A percentile compares a stretch with the other conserved stretches of the same genome.
Conservation (phyloP, 2,888 invertebrate genomes). For the Cosmopolites sordidus region DNA sequence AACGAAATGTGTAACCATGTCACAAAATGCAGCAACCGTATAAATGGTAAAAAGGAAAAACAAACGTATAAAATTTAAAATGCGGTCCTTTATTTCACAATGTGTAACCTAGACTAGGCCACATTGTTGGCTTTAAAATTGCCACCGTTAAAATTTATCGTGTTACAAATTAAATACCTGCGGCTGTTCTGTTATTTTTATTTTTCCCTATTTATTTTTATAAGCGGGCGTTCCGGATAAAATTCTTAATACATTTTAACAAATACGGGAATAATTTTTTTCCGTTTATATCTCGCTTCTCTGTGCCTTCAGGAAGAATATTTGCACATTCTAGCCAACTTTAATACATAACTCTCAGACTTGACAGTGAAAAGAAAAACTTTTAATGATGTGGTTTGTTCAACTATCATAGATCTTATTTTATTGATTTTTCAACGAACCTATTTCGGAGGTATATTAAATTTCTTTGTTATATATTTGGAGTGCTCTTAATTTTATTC, state of each 20-base stretch:
- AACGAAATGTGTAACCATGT: too few species aligned
- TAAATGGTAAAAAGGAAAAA: background rate
- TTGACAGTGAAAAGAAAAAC: too few species aligned
- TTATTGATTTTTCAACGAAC: too few species aligned
- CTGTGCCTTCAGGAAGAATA: too few species aligned
- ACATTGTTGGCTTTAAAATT: slow-evolving; percentile 5
- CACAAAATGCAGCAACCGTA: background rate
- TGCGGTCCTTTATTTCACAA: background rate
- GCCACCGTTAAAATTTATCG: slow-evolving; percentile 7
- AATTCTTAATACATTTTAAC: background rate
- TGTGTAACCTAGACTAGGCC: background rate
- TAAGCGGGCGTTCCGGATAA: background rate
- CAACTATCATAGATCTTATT: too few species aligned
- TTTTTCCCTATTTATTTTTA: background rate
- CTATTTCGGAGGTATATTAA: too few species aligned
- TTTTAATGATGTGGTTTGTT: too few species aligned
- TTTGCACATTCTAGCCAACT: too few species aligned
- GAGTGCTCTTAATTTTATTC: too few species aligned
- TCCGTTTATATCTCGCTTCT: background rate
- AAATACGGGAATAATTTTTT: background rate
- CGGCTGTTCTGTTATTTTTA: background rate
- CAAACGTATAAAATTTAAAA: slow-evolving; percentile 4
- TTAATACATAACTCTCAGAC: too few species aligned
- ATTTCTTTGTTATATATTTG: too few species aligned
- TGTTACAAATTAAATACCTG: slow-evolving; percentile 11